phyloP scores from a whole-genome alignment of 2,888 invertebrate species.

The Lasioglossum villosulum region DNA sequence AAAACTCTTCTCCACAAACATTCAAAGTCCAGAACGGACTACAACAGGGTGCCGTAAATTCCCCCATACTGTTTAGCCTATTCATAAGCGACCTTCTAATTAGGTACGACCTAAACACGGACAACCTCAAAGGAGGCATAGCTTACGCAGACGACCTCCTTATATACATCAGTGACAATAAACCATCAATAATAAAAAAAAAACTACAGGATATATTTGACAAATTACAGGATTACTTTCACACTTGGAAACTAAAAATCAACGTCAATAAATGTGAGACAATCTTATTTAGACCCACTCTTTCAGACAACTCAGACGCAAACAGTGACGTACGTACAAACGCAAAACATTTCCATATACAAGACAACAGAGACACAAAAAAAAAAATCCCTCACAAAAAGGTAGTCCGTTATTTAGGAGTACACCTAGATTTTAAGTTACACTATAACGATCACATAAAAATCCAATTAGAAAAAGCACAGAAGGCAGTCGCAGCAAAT shows the following conservation, averaged over 20 bases:
- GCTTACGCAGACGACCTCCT: conserved; percentile 53
- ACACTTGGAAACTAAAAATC: conserved; percentile 44
- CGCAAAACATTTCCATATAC: neutral
- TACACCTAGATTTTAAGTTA: conserved; percentile 16
- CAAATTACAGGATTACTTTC: conserved; percentile 20
- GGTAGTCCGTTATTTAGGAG: neutral
- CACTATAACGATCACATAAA: conserved; percentile 11
- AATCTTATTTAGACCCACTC: conserved; percentile 27
- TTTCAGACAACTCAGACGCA: neutral
- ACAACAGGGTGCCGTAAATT: conserved; percentile 8
- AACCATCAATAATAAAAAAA: no score
- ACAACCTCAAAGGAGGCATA: neutral
- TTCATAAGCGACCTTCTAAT: conserved; percentile 41
- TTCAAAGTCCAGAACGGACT: no score
- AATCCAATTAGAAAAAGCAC: neutral
- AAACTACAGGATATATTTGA: conserved; percentile 24
- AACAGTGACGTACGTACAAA: conserved; percentile 21
- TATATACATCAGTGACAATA: neutral
- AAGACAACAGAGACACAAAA: neutral
- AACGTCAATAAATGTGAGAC: conserved; percentile 47
- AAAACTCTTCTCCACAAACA: no score
- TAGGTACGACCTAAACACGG: conserved; percentile 20
- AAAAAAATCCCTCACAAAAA: neutral
- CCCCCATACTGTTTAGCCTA: conserved; percentile 50
- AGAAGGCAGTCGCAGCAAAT: no score